These are phyloP conservation scores for Gallinago stenura DNA, from an alignment of 2,797 vertebrate genomes.

Conservation along the genomic window DNA sequence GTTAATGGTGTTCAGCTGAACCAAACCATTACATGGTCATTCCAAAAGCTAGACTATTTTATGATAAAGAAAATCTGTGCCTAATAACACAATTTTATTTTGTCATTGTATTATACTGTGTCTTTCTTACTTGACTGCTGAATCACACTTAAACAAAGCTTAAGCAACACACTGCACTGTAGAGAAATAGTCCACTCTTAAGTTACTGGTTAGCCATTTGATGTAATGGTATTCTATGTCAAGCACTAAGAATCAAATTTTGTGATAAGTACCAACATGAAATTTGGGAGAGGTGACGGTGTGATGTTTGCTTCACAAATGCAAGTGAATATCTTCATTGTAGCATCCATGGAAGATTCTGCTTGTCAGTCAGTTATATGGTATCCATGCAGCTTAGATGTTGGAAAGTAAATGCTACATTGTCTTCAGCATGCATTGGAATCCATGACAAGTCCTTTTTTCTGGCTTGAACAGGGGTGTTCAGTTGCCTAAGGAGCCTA, in stretches of 20 bases:
- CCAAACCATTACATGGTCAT: neutral
- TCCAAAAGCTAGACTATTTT: neutral
- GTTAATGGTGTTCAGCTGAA: neutral
- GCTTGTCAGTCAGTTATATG: neutral
- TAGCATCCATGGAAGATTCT: neutral
- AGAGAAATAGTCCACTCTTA: neutral
- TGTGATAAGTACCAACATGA: neutral
- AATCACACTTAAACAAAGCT: neutral
- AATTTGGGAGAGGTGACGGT: neutral
- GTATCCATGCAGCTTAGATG: neutral
- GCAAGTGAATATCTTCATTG: neutral
- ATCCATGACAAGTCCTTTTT: neutral
- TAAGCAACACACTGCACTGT: neutral
- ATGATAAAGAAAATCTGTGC: neutral
- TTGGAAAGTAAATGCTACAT: neutral
- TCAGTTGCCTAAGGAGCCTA: neutral
- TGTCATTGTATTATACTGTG: neutral
- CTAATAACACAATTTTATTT: neutral
- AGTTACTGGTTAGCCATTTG: neutral
- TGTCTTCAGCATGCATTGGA: neutral
- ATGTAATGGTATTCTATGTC: neutral
- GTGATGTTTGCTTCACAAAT: neutral
- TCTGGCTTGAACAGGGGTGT: neutral
- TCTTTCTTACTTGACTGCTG: neutral
- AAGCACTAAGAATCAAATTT: neutral